Percentiles rank a stretch among this genome's conserved stretches.
Conservation (phyloP, 2,797 vertebrate species). For the Menidia menidia region DNA sequence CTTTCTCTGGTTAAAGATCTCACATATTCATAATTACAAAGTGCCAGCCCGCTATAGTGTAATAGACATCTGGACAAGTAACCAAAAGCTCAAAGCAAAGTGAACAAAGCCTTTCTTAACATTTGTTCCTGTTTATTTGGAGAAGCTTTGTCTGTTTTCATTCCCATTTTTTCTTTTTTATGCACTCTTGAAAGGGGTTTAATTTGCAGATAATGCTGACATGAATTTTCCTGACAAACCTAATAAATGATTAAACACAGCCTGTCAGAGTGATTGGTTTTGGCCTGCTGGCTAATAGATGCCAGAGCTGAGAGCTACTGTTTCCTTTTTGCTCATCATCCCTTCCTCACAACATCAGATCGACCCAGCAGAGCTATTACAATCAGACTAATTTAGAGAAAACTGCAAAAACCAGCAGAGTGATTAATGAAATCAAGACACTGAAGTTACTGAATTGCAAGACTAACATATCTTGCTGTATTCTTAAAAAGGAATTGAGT, state of each 20-base stretch:
- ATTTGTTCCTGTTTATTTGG: slow-evolving; percentile 36
- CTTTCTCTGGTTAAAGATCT: slow-evolving; percentile 37
- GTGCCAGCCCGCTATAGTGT: slow-evolving; percentile 1
- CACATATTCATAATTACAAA: slow-evolving; percentile 11
- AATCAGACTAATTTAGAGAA: slow-evolving; percentile 16
- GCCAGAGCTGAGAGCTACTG: slow-evolving; percentile 44
- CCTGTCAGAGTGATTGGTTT: slow-evolving; percentile 37
- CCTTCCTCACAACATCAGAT: slow-evolving; percentile 32
- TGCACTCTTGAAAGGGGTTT: slow-evolving; percentile 7
- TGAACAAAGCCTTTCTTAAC: slow-evolving; percentile 17
- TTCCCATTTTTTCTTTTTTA: slow-evolving; percentile 26
- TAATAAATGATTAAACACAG: slow-evolving; percentile 41
- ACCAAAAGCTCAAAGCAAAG: slow-evolving; percentile 9
- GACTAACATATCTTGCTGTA: slow-evolving; percentile 31
- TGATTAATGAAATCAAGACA: slow-evolving; percentile 13
- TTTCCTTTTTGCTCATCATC: slow-evolving; percentile 45
- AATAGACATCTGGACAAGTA: slow-evolving; percentile 17
- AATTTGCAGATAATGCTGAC: slow-evolving; percentile 35
- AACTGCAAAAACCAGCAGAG: not conserved
- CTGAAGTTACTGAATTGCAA: slow-evolving; percentile 15
- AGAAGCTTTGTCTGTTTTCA: slow-evolving; percentile 32
- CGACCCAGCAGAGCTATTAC: slow-evolving; percentile 18
- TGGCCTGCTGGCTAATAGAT: slow-evolving; percentile 45
- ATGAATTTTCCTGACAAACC: slow-evolving; percentile 23
- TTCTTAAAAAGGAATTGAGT: slow-evolving; percentile 28